Base-by-base conservation (phyloP, 2,113 vertebrate genomes). In the Solea solea region DNA sequence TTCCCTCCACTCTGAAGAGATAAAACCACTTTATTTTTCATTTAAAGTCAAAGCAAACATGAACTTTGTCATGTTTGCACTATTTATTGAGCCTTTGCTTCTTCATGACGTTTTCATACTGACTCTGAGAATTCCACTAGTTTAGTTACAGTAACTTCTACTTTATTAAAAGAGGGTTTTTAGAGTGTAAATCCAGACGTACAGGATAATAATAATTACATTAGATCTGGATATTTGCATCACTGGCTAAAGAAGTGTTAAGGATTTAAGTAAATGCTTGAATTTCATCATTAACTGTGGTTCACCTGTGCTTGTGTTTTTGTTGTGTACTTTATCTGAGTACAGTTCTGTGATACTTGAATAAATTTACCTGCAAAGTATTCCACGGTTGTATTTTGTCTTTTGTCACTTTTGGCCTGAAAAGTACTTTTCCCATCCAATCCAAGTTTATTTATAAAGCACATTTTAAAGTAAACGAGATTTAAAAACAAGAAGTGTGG, bases 321-420 rank as follows among this genome's bases (percentile, higher is more conserved):
- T 94, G 51, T 75, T 95, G 71, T 95, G 94, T 96, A 95, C 91
- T 93, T 95, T 96, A 93, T 93, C 93, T 83, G 91, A 93, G 95
- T 89, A 89, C 91, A 92, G 90, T 94, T 95, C 93, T 95, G 93
- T 96, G 96, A 48, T 96, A 96, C 95, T 94, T 93, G 93, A 98
- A 96, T 97, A 97, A 96, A 97, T 93, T 87, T 92, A 93, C 93
- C 89, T 94, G 94, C 94, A 96, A 94, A 96, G 89, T 89, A 94
- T 87, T 87, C 50, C 54, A 14, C 62, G 49, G 16, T 48, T 79
- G 64, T 72, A 27, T 51, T 45, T 58, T 62, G 58, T 28, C 5
- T 57, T 34, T 54, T 28, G 16, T 21, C 51, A 25, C 51, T 21
- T 34, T 21, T 21, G 21, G 21, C 21, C 21, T 21, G 21, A 1